phyloP scores from a whole-genome alignment of 2,113 vertebrate species.

The Actenoides hombroni region DNA sequence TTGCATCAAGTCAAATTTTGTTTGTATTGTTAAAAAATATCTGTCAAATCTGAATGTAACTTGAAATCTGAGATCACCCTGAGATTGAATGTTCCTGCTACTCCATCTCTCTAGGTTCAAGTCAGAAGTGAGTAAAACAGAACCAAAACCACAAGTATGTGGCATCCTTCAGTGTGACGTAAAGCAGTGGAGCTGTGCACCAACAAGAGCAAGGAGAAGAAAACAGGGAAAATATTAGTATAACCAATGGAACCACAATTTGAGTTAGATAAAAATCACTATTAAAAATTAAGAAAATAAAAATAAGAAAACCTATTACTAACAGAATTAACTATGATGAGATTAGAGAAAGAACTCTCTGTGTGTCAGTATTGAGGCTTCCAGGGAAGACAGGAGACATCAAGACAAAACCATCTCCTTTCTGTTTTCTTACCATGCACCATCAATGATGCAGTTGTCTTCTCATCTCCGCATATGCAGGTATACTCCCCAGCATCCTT shows the following conservation, averaged over 20 bases:
- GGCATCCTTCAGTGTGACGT: neutral
- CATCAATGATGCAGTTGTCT: conserved; percentile 76
- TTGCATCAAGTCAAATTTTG: too few species aligned
- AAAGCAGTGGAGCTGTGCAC: neutral
- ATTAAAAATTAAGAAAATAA: neutral
- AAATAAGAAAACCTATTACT: neutral
- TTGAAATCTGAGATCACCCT: neutral
- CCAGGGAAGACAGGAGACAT: neutral
- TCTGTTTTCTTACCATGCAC: conserved; percentile 75
- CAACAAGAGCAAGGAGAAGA: neutral
- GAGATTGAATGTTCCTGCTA: neutral
- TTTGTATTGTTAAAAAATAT: too few species aligned
- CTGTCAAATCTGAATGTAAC: neutral
- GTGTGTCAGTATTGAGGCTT: neutral
- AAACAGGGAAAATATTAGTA: neutral
- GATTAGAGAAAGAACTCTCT: neutral
- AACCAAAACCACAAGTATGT: neutral
- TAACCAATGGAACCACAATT: neutral
- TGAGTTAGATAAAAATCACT: neutral
- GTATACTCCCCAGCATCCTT: conserved; percentile 75
- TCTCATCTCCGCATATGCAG: conserved; percentile 74
- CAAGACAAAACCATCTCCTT: neutral
- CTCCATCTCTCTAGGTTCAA: neutral
- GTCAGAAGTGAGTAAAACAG: neutral
- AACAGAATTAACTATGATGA: neutral